phyloP scores from a whole-genome alignment of 2,888 invertebrate species.

The Meiosimyza decipiens region DNA sequence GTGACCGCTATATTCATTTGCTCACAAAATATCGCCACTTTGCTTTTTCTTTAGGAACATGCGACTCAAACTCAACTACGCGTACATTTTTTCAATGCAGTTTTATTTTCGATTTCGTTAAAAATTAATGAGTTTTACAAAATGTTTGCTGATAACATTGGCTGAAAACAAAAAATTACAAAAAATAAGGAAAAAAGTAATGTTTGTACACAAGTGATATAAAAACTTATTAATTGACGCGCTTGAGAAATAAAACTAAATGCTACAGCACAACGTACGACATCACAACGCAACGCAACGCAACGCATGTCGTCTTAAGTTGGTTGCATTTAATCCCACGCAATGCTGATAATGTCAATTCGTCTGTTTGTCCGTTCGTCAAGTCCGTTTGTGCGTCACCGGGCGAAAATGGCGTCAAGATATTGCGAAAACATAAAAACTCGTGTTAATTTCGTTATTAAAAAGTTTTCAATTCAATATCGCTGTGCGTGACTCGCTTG shows the following conservation, averaged over 20 bases:
- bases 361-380: background rate
- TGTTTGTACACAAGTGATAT: slow-evolving; percentile 31
- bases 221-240: slow-evolving; percentile 50
- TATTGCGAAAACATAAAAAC: slow-evolving; percentile 45
- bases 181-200: slow-evolving; percentile 18
- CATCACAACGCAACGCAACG: slow-evolving; percentile 21
- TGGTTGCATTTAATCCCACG: slow-evolving; percentile 25
- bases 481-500: slow-evolving; percentile 26
- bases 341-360: slow-evolving; percentile 31
- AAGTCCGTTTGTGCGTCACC: background rate
- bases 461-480: slow-evolving; percentile 21
- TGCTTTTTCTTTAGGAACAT: background rate
- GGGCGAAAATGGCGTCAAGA: background rate
- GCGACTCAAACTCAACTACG: too few relatives aligned
- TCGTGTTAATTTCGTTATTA: slow-evolving; percentile 41
- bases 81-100: background rate
- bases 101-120: slow-evolving; percentile 23
- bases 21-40: background rate
- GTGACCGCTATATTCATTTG: slow-evolving; percentile 15
- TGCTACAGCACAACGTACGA: slow-evolving; percentile 39
- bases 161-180: background rate
- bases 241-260: slow-evolving; percentile 18
- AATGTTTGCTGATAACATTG: slow-evolving; percentile 38
- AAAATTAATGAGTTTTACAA: slow-evolving; percentile 41
- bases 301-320: slow-evolving; percentile 29